Evolutionary conservation across 2,888 invertebrate species (phyloP).

Genomic region (Callosobruchus maculatus): DNA sequence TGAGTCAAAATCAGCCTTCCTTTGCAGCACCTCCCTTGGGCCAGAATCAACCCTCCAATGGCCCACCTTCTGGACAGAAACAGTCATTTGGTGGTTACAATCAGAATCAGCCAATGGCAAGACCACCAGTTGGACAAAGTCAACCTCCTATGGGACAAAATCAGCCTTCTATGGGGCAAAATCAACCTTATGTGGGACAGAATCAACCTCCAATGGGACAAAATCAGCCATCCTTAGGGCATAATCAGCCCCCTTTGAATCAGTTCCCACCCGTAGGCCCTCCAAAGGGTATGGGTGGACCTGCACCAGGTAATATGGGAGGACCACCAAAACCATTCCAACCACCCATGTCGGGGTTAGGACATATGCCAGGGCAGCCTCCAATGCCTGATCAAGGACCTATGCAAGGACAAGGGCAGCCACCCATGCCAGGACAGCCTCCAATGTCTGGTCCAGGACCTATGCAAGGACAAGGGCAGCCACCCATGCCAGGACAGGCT

Average conservation of each 20-base stretch:
- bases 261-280: neutral
- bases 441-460: slow-evolving; percentile 13
- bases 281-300: neutral
- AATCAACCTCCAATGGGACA: neutral
- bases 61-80: neutral
- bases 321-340: slow-evolving; percentile 15
- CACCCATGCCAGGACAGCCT: slow-evolving; percentile 20
- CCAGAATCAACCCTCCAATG: neutral
- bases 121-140: neutral
- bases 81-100: neutral
- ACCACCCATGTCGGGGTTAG: slow-evolving; percentile 15
- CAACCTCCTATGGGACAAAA: neutral
- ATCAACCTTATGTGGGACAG: neutral
- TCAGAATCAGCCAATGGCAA: neutral
- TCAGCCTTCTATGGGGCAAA: neutral
- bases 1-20: neutral
- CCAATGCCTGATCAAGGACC: slow-evolving; percentile 23
- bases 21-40: neutral
- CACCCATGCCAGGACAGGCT: slow-evolving; percentile 25
- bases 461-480: slow-evolving; percentile 20
- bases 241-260: neutral
- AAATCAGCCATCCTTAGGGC: neutral
- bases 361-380: slow-evolving; percentile 14
- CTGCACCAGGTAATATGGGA: neutral
- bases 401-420: slow-evolving; percentile 18